Conservation (phyloP, 2,113 vertebrate genomes). For the Myodes glareolus region DNA sequence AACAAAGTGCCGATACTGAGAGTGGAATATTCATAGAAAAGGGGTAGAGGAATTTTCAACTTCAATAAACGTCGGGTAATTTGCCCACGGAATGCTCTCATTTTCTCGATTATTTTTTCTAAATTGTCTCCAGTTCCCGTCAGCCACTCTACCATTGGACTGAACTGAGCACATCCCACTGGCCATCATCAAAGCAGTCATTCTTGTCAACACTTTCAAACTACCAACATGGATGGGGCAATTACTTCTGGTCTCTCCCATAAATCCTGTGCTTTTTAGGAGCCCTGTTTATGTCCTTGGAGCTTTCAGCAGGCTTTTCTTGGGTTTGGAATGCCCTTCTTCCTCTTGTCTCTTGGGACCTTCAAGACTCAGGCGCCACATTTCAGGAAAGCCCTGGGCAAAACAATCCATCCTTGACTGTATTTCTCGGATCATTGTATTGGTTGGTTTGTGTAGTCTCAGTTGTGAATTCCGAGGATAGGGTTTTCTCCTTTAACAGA, state of each 20-base stretch:
- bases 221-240: background rate
- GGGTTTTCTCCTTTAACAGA: constrained; percentile 4
- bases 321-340: background rate
- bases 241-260: background rate
- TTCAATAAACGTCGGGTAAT: background rate
- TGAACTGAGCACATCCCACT: background rate
- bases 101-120: background rate
- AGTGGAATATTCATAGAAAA: background rate
- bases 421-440: background rate
- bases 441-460: background rate
- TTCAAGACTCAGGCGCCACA: background rate
- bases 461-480: background rate
- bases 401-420: constrained; percentile 1
- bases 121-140: constrained; percentile 10
- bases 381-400: background rate
- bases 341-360: background rate
- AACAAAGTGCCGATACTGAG: background rate
- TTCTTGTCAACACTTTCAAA: background rate
- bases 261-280: background rate
- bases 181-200: background rate
- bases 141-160: background rate
- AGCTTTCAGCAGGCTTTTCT: background rate
- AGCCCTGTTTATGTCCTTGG: background rate
- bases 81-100: background rate
- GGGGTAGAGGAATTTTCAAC: background rate